Evolutionary conservation across 2,797 vertebrate genomes (phyloP), one percentile per base, ranked within the genome.

Genomic region (Eutrigla gurnardus): DNA sequence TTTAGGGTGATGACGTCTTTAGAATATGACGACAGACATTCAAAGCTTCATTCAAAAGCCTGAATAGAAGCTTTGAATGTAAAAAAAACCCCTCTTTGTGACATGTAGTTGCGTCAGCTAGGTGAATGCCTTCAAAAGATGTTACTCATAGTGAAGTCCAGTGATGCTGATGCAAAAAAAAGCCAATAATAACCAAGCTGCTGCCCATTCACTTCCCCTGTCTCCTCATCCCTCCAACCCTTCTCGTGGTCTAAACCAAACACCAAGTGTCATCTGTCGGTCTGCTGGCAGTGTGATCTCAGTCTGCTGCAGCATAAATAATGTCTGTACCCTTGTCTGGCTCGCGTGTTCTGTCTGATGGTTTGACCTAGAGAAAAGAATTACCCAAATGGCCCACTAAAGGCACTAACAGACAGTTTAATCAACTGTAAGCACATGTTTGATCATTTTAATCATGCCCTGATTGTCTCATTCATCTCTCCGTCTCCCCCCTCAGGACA

Each of bases 401-500:
- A 61, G 12, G 57, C 45, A 78, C 75, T 62, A 68, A 72, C 50
- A 47, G 57, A 84, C 55, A 18, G 13, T 69, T 75, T 81, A 73
- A 87, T 89, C 78, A 67, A 13, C 36, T 37, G 1, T 35, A 18
- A 75, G 62, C 52, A 11, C 43, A 12, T 12, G 14, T 75, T 78
- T 77, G 71, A 85, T 87, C 46, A 25, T 77, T 83, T 88, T 66
- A 77, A 68, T 69, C 47, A 75, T 54, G 78, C 81, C 37, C 81
- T 43, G 40, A 80, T 89, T 85, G 57, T 78, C 65, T 80, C 66
- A 68, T 83, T 88, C 82, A 84, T 88, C 83, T 84, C 57, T 62
- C 61, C 10, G 7, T 76, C 46, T 86, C 39, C 77, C 64, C 86
- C 81, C 81, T 66, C 85, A 99, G 98, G 98, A 99, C 93, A 99